phyloP scores from a whole-genome alignment of 35 echinoderm and acorn worm species.

The Heliocidaris erythrogramma region DNA sequence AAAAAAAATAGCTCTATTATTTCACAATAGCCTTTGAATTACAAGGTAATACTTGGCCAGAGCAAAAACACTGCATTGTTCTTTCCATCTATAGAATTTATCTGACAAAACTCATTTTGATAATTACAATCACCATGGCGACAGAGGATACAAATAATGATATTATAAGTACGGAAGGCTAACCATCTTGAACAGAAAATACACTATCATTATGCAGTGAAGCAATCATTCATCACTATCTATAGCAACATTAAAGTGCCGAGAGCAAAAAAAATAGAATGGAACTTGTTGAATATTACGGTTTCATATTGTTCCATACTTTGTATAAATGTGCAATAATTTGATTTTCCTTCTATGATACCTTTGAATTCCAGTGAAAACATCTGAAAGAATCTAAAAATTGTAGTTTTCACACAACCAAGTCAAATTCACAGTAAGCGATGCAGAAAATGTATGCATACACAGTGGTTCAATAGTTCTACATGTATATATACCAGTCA shows the following conservation, averaged over 20 bases:
- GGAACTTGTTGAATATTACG: neutral
- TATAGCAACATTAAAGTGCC: neutral
- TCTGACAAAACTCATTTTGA: neutral
- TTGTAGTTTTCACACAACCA: neutral
- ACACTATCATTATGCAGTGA: neutral
- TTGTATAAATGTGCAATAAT: neutral
- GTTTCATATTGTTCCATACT: neutral
- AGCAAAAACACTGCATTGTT: neutral
- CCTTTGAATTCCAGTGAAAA: neutral
- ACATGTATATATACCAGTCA: no score
- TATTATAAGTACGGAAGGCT: neutral
- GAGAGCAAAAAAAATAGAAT: neutral
- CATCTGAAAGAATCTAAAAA: neutral
- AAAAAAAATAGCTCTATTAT: neutral
- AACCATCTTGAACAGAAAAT: neutral
- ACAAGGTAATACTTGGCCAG: neutral
- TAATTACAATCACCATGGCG: neutral
- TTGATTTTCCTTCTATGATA: neutral
- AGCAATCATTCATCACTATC: neutral
- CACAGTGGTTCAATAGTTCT: no score
- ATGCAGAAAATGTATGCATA: neutral
- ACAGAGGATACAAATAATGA: neutral
- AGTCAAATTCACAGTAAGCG: neutral
- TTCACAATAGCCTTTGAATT: neutral
- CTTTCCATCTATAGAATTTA: neutral